A percentile compares a stretch with the other conserved stretches of the same genome.
These are phyloP conservation scores for Nettapus auritus DNA, from an alignment of 2,113 vertebrate genomes.

Conservation along the genomic window DNA sequence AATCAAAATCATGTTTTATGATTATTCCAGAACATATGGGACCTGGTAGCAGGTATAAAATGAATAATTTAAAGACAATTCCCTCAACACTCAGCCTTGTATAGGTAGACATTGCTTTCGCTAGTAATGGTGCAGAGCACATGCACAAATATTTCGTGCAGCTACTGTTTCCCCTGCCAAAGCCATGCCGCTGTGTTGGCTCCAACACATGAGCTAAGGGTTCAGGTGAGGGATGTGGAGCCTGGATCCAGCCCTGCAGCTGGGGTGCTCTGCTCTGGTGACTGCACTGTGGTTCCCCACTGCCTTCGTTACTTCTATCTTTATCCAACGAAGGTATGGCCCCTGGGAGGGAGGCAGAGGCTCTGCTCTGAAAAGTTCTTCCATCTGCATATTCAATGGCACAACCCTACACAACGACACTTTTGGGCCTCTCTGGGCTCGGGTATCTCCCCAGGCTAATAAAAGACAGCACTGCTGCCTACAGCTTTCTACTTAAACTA, in stretches of 20 bases:
- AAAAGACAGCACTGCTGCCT: not conserved
- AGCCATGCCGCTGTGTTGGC: not conserved
- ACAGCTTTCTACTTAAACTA: not conserved
- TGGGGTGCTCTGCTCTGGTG: not conserved
- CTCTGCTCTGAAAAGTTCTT: not conserved
- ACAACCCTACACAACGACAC: not conserved
- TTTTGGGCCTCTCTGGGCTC: not conserved
- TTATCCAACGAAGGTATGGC: not conserved
- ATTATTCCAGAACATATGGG: not conserved
- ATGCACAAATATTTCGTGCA: not conserved
- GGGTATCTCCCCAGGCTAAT: not conserved
- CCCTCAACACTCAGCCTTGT: not conserved
- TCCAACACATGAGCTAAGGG: fast-evolving
- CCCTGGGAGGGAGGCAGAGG: not conserved
- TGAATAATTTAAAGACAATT: not conserved
- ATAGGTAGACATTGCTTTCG: not conserved
- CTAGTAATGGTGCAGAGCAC: not conserved
- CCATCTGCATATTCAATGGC: not conserved
- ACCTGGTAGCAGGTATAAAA: not conserved
- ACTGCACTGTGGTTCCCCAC: fast-evolving
- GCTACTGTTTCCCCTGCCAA: no score
- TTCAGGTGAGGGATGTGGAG: not conserved
- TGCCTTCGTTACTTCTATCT: not conserved
- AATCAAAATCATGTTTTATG: not conserved
- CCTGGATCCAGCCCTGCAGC: not conserved